Evolutionary conservation across 2,888 invertebrate species (phyloP).

Genomic region (Sminthurinus aureus): DNA sequence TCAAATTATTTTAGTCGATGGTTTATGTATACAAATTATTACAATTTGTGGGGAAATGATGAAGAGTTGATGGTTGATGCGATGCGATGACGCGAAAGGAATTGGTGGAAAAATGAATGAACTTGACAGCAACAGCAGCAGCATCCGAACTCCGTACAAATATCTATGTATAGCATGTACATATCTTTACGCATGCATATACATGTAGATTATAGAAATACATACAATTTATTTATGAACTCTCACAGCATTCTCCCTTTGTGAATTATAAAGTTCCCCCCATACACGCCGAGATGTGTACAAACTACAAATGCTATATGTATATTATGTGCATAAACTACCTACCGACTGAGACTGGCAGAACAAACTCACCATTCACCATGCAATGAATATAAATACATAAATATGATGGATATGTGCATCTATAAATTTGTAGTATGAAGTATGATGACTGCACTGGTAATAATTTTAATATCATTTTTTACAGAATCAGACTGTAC

Average conservation of each 20-base stretch:
- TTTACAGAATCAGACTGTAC: no score
- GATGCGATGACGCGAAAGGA: conserved; percentile 32
- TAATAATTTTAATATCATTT: no score
- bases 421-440: no score
- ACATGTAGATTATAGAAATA: not conserved
- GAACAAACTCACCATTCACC: no score
- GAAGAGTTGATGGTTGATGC: conserved; percentile 24
- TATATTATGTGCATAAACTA: no score
- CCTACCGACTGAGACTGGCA: no score
- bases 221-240: conserved; percentile 3
- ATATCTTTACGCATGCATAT: no score
- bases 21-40: conserved; percentile 42
- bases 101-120: conserved; percentile 17
- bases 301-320: not conserved
- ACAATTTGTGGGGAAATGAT: conserved; percentile 39
- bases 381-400: no score
- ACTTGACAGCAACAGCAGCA: not conserved
- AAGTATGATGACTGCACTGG: no score
- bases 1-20: conserved; percentile 39
- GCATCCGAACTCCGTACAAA: no score
- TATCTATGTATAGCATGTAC: no score
- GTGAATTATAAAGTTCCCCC: not conserved
- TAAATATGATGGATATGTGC: no score
- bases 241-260: conserved; percentile 1
- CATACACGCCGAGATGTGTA: not conserved